Base-by-base conservation (phyloP, 2,888 invertebrate species). In the Molorchus minor region DNA sequence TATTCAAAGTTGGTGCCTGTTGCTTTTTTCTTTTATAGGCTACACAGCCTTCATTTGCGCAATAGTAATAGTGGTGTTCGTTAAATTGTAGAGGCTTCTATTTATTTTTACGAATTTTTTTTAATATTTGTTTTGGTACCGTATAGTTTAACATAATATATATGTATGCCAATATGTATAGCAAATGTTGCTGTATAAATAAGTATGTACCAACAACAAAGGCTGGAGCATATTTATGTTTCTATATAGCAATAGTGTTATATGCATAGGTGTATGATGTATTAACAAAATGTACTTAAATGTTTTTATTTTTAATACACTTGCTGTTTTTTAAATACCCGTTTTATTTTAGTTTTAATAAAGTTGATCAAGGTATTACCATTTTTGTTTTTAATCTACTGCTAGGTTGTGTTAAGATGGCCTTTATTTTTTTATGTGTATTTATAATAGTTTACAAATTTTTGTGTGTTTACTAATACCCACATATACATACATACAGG, bases 401-500 rank as follows among this genome's bases (percentile, higher is more conserved):
- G 77, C 77, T 77, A 79, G 76, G 75, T 76, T 78, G 76, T 79
- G 73, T 78, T 79, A 70, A 74, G 71, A 67, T 74, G 71, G 75
- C 73, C 75, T 75, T 75, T 68, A 70, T 75, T 74, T 71, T n/a
- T n/a, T 77, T 78, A 74, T 79, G 72, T 79, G 75, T 78, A 73
- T 73, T 72, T 69, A 67, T 68, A 68, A 68, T 67, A 61, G 68
- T 69, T 66, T 68, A 62, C 56, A 65, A 65, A 58, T 59, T 67
- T 70, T 78, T 77, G 74, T 77, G 79, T 79, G 78, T 80, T 79
- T 80, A 80, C 80, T 80, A 80, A 80, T 80, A 79, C 79, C 80
- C 80, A 79, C 80, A 77, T 80, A 79, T 80, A 80, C 78, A 79
- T 80, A 80, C 79, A 80, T 80, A 80, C 80, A 81, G 80, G 80